Conservation (phyloP, 92 coral and sea anemone genomes). For the Porites cylindrica region DNA sequence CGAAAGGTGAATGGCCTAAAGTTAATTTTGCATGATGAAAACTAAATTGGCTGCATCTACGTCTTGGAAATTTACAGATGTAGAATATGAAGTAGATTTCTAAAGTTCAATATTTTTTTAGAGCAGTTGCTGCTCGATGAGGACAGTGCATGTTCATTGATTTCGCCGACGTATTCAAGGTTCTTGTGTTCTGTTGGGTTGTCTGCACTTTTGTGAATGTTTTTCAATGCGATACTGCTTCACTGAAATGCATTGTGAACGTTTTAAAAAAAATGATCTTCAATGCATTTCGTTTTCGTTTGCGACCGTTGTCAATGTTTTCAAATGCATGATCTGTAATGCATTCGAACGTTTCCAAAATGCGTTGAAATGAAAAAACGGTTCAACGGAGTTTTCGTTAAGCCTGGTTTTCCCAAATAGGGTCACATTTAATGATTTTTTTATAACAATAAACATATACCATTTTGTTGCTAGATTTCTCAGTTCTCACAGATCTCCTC, state of each 20-base stretch:
- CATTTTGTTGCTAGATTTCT: too few species aligned
- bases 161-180: background rate
- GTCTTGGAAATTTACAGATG: background rate
- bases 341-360: background rate
- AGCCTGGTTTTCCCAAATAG: slow-evolving; percentile 25
- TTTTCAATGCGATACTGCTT: slow-evolving; percentile 1
- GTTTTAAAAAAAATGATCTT: background rate
- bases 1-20: background rate
- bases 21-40: background rate
- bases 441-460: too few species aligned
- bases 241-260: background rate
- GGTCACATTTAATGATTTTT: background rate
- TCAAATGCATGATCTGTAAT: slow-evolving; percentile 2
- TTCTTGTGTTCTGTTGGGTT: background rate
- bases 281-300: slow-evolving; percentile 9
- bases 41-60: slow-evolving; percentile 12
- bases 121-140: background rate
- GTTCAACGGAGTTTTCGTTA: slow-evolving; percentile 15
- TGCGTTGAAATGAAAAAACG: background rate
- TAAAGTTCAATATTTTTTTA: background rate
- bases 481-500: too few species aligned
- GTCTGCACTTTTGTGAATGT: background rate
- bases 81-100: slow-evolving; percentile 3
- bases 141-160: background rate
- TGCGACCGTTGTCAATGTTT: background rate